Evolutionary conservation across 2,888 invertebrate genomes (phyloP).

Genomic region (Ormyrus thymus): DNA sequence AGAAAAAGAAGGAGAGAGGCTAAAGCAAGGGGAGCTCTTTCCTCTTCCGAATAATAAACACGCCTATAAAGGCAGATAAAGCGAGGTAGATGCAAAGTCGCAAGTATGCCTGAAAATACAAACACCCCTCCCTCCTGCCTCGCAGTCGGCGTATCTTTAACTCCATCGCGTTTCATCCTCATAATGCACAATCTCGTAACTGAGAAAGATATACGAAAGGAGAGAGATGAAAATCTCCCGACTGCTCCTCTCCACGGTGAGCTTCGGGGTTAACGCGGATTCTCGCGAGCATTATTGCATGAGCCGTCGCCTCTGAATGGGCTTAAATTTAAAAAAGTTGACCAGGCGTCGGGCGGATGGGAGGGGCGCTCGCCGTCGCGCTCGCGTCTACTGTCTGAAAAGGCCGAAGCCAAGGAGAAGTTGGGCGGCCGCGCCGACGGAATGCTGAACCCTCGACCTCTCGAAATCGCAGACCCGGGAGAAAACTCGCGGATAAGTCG

Average conservation of each 20-base stretch:
- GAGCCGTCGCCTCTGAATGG: constrained; percentile 12
- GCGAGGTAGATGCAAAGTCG: neutral
- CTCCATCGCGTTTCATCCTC: too few relatives aligned
- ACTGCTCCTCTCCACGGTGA: neutral
- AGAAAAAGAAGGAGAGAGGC: neutral
- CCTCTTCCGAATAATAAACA: constrained; percentile 5
- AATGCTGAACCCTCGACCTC: neutral
- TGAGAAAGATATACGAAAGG: neutral
- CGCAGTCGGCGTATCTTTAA: neutral
- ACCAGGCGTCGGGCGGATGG: neutral
- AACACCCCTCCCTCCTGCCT: neutral
- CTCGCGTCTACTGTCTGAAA: neutral
- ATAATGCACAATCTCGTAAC: neutral
- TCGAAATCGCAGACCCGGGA: neutral
- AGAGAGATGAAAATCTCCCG: neutral
- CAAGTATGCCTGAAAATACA: neutral
- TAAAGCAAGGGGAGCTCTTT: neutral
- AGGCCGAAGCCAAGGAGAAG: too few relatives aligned
- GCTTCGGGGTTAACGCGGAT: neutral
- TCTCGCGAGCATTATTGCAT: neutral
- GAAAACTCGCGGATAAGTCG: too few relatives aligned
- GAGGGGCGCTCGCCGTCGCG: neutral
- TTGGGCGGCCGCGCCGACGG: too few relatives aligned
- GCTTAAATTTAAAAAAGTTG: constrained; percentile 22
- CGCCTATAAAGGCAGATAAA: neutral